These are phyloP conservation scores for Geopemphigus sp. DNA, from an alignment of 1,140 invertebrate genomes.

Conservation along the genomic window DNA sequence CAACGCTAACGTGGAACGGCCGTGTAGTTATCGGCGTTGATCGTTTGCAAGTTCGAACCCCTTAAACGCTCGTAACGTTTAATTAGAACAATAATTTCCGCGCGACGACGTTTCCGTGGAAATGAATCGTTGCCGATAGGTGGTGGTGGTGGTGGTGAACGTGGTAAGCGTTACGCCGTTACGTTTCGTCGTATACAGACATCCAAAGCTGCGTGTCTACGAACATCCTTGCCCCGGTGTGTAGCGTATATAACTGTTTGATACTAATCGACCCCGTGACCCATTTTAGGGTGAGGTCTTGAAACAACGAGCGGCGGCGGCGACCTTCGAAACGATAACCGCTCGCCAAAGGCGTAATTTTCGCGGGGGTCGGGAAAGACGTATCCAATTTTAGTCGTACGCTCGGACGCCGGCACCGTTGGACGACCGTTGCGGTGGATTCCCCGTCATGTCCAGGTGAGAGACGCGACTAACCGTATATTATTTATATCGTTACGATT, in stretches of 20 bases:
- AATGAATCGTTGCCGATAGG: too few relatives aligned
- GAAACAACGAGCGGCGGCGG: slow-evolving; percentile 30
- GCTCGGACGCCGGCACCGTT: background rate
- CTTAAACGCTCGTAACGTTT: too few relatives aligned
- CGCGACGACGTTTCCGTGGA: too few relatives aligned
- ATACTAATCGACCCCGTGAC: slow-evolving; percentile 33
- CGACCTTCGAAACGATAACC: slow-evolving; percentile 37
- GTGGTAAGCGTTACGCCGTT: too few relatives aligned
- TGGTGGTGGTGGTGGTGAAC: too few relatives aligned
- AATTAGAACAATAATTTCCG: too few relatives aligned
- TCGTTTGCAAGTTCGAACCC: too few relatives aligned
- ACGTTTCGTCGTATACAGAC: slow-evolving; percentile 18
- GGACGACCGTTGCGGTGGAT: background rate
- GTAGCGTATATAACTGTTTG: background rate
- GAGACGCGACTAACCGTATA: background rate
- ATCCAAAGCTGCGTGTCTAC: slow-evolving; percentile 31
- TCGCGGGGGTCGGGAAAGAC: background rate
- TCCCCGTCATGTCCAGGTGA: slow-evolving; percentile 35
- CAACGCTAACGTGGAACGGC: too few relatives aligned
- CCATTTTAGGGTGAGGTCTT: slow-evolving; percentile 27
- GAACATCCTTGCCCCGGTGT: background rate
- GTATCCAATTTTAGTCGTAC: background rate
- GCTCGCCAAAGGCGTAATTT: background rate
- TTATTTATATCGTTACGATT: background rate
- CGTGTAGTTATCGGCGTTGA: too few relatives aligned